Percentiles rank a stretch among this genome's conserved stretches.
Conservation (phyloP, 2,113 vertebrate species). For the Odobenus rosmarus region DNA sequence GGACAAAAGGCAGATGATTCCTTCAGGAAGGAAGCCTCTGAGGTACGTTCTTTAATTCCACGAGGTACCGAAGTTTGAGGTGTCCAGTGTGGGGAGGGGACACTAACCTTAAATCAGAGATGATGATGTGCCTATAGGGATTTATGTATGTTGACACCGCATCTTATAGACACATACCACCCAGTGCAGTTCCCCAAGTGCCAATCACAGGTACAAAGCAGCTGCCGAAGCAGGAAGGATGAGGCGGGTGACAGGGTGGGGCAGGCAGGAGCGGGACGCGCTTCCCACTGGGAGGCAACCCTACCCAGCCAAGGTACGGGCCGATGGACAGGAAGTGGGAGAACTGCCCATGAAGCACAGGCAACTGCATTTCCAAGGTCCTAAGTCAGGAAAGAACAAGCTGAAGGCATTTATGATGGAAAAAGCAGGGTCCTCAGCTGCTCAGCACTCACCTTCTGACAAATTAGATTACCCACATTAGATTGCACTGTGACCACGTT, state of each 20-base stretch:
- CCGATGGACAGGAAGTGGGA: neutral
- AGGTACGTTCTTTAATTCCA: neutral
- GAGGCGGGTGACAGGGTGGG: rapidly evolving
- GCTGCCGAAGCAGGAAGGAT: neutral
- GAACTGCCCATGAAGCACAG: rapidly evolving
- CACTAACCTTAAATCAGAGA: neutral
- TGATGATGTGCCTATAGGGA: neutral
- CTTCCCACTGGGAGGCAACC: neutral
- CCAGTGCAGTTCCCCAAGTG: rapidly evolving
- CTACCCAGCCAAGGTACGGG: neutral
- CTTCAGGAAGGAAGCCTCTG: neutral
- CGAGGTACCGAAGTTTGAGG: neutral
- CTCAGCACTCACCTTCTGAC: neutral
- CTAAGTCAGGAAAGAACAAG: neutral
- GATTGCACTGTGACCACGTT: rapidly evolving
- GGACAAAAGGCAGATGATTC: neutral
- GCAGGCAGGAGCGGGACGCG: neutral
- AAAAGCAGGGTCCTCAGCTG: neutral
- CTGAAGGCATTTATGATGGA: rapidly evolving
- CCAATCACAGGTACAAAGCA: neutral
- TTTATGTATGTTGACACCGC: rapidly evolving
- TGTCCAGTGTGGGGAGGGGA: rapidly evolving
- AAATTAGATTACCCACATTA: no score
- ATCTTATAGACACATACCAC: neutral
- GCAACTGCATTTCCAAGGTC: neutral